Percentiles rank a stretch among this genome's conserved stretches.
Evolutionary conservation across 37 sponge, comb jelly and placozoan species (phyloP).

Genomic region (Haliclona indistincta): DNA sequence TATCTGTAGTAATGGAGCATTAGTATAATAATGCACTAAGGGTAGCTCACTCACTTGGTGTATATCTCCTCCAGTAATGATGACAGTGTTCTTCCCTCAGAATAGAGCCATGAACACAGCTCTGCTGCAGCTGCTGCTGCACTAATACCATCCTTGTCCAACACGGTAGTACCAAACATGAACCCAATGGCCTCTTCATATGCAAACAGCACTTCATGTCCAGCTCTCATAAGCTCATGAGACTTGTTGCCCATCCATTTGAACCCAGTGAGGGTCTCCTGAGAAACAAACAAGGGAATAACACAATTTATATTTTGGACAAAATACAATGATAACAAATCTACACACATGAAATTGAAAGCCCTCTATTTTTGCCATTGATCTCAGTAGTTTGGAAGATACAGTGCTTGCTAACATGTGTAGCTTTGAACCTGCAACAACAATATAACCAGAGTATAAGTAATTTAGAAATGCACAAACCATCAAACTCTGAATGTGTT

Average conservation of each 20-base stretch:
- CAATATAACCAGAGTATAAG: neutral
- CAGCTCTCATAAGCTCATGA: constrained; percentile 50
- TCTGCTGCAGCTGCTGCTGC: constrained; percentile 86
- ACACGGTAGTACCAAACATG: constrained; percentile 93
- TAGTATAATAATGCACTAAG: neutral
- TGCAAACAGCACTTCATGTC: constrained; percentile 90
- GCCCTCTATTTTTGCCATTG: constrained; percentile 87
- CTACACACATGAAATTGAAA: constrained; percentile 77
- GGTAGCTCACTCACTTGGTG: constrained; percentile 41
- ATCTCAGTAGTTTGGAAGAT: constrained; percentile 86
- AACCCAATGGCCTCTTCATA: constrained; percentile 98
- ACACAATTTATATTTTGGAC: no score
- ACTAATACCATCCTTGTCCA: constrained; percentile 98
- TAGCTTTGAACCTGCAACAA: constrained; percentile 62
- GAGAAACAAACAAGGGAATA: neutral
- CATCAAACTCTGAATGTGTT: constrained; percentile 57
- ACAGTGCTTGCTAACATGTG: constrained; percentile 95
- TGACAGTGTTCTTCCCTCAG: constrained; percentile 61
- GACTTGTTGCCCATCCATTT: constrained; percentile 99
- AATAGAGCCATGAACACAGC: constrained; percentile 70
- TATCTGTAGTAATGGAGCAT: constrained; percentile 68
- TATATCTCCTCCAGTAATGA: constrained; percentile 75
- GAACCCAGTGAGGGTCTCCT: constrained; percentile 97
- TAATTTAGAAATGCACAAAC: constrained; percentile 16
- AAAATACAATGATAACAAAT: neutral